Evolutionary conservation across 2,888 invertebrate genomes (phyloP).

Genomic region (Limulus polyphemus): DNA sequence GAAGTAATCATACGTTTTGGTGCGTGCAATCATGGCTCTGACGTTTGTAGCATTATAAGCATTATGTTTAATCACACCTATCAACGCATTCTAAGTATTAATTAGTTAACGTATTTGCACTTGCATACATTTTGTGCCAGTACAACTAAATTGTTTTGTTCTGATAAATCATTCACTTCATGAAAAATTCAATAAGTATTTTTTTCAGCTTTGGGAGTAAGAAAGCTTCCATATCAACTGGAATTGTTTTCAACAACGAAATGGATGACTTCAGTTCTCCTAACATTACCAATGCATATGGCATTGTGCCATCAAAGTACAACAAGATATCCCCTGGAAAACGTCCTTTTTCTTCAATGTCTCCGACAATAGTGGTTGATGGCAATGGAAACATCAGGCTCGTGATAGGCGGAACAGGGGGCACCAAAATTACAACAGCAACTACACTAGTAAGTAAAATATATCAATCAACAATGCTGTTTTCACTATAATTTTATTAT

Average conservation of each 20-base stretch:
- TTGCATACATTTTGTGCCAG: no score
- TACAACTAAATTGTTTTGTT: no score
- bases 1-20: no score
- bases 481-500: background rate
- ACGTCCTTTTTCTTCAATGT: slow-evolving; percentile 44
- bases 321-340: slow-evolving; percentile 39
- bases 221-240: slow-evolving; percentile 26
- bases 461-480: background rate
- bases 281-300: slow-evolving; percentile 50
- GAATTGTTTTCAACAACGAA: slow-evolving; percentile 36
- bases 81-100: no score
- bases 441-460: slow-evolving; percentile 25
- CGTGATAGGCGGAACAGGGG: slow-evolving; percentile 26
- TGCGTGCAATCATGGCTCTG: no score
- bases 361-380: slow-evolving; percentile 39
- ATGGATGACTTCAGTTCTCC: slow-evolving; percentile 36
- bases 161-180: no score
- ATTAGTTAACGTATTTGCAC: no score
- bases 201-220: slow-evolving; percentile 33
- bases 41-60: no score
- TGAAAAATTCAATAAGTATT: no score
- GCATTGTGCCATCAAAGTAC: slow-evolving; percentile 43
- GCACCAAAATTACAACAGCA: slow-evolving; percentile 24
- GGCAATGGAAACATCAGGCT: slow-evolving; percentile 37
- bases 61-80: no score